These are phyloP conservation scores for Cremastobaeus sp. DNA, from an alignment of 2,888 invertebrate species.

Conservation along the genomic window DNA sequence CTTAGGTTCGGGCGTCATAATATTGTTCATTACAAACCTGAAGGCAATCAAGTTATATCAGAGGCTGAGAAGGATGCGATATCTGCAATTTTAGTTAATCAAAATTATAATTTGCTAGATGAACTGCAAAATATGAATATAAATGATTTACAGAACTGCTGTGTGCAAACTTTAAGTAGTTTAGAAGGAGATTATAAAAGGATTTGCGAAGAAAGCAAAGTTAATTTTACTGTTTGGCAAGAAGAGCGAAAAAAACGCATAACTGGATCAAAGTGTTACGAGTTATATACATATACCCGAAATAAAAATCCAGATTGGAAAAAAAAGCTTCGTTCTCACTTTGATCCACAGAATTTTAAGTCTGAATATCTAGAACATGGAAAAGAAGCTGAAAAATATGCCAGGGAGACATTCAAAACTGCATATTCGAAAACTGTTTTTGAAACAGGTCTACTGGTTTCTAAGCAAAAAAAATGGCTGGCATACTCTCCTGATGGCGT, in stretches of 20 bases:
- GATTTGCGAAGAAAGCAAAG: conserved; percentile 20
- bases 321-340: conserved; percentile 7
- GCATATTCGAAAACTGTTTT: not conserved
- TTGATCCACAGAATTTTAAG: conserved; percentile 18
- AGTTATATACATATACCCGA: conserved; percentile 50
- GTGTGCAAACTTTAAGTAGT: not conserved
- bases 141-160: not conserved
- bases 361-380: conserved; percentile 42
- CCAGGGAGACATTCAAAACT: conserved; percentile 1
- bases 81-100: conserved; percentile 5
- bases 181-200: conserved; percentile 16
- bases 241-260: conserved; percentile 20
- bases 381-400: conserved; percentile 34
- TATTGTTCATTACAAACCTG: not conserved
- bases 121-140: not conserved
- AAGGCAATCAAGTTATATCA: not conserved
- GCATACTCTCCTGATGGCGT: conserved; percentile 22
- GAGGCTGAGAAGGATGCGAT: not conserved
- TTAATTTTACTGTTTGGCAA: conserved; percentile 8
- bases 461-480: conserved; percentile 9
- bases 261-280: conserved; percentile 56
- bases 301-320: conserved; percentile 51
- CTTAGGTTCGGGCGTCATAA: conserved; percentile 8
- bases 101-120: not conserved
- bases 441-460: conserved; percentile 12